Percentiles rank a stretch among this genome's conserved stretches.
These are phyloP conservation scores for Drosophila nebulosa DNA, from an alignment of 1,140 invertebrate genomes.

Conservation along the genomic window DNA sequence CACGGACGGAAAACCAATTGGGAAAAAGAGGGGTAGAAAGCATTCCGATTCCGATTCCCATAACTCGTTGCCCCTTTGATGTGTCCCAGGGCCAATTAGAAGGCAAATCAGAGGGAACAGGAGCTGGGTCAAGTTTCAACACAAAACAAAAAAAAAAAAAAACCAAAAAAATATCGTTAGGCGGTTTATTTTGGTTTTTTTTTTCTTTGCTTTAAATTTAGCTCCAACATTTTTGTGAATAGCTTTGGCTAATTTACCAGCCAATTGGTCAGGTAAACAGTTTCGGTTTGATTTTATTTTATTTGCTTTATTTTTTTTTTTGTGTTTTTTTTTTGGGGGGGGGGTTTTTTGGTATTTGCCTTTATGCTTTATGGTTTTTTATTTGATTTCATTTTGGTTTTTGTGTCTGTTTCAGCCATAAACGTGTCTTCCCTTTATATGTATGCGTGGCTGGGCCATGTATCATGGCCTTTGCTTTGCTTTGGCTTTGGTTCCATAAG, in stretches of 20 bases:
- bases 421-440: constrained; percentile 31
- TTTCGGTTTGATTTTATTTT: constrained; percentile 14
- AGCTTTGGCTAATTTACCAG: constrained; percentile 15
- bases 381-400: no score
- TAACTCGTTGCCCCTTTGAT: not conserved
- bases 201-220: not conserved
- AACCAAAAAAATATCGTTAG: not conserved
- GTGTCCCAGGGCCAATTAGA: not conserved
- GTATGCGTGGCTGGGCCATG: not conserved
- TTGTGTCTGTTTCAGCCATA: constrained; percentile 34
- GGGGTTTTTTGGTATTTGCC: not conserved
- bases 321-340: no score
- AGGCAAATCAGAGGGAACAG: not conserved
- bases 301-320: not conserved
- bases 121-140: not conserved
- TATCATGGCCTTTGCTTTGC: not conserved
- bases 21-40: not conserved
- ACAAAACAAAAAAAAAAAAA: not conserved
- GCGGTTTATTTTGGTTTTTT: not conserved
- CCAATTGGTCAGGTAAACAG: constrained; percentile 48
- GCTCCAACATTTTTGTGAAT: not conserved
- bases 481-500: not conserved
- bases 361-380: constrained; percentile 32
- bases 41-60: not conserved
- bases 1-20: not conserved